These are phyloP conservation scores for Lophotriccus pileatus DNA, from an alignment of 2,797 vertebrate species.

Conservation along the genomic window DNA sequence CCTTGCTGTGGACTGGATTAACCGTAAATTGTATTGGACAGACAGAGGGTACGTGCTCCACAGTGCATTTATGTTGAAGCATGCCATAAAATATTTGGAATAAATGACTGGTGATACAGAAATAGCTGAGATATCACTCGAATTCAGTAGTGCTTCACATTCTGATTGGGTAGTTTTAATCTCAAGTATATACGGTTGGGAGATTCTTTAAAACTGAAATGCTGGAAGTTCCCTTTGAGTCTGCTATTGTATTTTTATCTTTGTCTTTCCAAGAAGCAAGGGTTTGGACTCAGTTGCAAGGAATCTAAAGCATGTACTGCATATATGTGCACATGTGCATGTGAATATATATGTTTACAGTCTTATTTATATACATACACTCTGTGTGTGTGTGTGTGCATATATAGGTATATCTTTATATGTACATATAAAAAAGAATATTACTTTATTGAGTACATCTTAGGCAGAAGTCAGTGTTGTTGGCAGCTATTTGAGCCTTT, in stretches of 20 bases:
- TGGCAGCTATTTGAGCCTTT: background rate
- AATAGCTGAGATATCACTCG: conserved; percentile 14
- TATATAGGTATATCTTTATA: too few species aligned
- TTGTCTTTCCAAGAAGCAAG: background rate
- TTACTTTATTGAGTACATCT: background rate
- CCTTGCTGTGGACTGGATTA: conserved; percentile 89
- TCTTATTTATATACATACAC: background rate
- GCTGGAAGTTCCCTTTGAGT: background rate
- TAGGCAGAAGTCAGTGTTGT: background rate
- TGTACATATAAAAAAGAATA: background rate
- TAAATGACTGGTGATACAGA: conserved; percentile 4
- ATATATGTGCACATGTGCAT: background rate
- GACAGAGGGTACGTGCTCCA: conserved; percentile 81
- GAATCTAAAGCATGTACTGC: background rate
- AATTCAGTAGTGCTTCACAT: background rate
- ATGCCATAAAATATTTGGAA: conserved; percentile 1
- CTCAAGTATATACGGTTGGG: background rate
- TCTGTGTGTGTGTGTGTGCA: background rate
- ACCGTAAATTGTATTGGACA: conserved; percentile 91
- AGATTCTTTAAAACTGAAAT: background rate
- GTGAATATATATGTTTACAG: background rate
- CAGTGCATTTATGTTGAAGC: background rate
- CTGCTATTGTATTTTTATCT: conserved; percentile 5
- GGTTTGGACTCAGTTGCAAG: background rate
- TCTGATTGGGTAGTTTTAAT: background rate